Conservation (phyloP, 2,888 invertebrate genomes). For the Nomada fabriciana region DNA sequence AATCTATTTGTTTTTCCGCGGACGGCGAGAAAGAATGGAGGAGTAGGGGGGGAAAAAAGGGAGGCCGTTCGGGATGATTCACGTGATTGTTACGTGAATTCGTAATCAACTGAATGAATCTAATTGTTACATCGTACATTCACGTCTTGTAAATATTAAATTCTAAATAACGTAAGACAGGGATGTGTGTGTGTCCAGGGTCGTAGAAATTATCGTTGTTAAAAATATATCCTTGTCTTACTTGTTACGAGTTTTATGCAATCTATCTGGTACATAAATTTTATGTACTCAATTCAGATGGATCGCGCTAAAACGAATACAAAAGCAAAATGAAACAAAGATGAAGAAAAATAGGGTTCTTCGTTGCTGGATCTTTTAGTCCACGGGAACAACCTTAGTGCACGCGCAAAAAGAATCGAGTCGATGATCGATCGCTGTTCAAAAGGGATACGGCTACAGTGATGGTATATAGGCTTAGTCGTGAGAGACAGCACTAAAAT, state of each 20-base stretch:
- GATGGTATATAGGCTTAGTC: constrained; percentile 78
- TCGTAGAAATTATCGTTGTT: constrained; percentile 63
- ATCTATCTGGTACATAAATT: not conserved
- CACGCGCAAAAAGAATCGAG: constrained; percentile 10
- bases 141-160: constrained; percentile 34
- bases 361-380: not conserved
- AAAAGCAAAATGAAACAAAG: no score
- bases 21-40: not conserved
- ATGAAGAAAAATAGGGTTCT: not conserved
- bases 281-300: constrained; percentile 4
- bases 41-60: not conserved
- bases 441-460: constrained; percentile 63
- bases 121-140: constrained; percentile 23
- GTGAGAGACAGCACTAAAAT: constrained; percentile 78
- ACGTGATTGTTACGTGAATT: constrained; percentile 29
- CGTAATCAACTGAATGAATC: constrained; percentile 7
- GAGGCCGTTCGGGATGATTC: not conserved
- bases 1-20: constrained; percentile 2
- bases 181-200: constrained; percentile 58
- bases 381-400: not conserved
- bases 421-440: constrained; percentile 49
- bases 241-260: constrained; percentile 43
- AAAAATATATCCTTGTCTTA: constrained; percentile 59
- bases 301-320: not conserved
- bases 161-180: constrained; percentile 43